Base-by-base conservation (phyloP, 1,140 invertebrate species). In the Pentalonia nigronervosa region DNA sequence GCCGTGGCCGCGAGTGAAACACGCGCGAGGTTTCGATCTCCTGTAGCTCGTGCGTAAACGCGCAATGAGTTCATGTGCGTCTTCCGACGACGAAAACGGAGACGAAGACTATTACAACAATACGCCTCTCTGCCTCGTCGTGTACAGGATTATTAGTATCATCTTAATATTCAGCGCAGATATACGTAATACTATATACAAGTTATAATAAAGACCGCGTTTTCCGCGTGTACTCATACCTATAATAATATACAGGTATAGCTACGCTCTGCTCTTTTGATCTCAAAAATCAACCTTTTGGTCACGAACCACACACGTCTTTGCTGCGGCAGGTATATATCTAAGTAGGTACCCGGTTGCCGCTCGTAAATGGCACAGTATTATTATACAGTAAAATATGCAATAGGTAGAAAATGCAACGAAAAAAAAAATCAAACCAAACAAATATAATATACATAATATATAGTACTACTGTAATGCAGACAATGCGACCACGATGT, bases 401-500 rank as follows among this genome's bases (percentile, higher is more conserved):
- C 30, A 86, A 7, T 83, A 47, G 2, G 25, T 7, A 76, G 60
- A n/a, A 76, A 76, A 14, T n/a, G 60, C 60, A 47, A 47, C 50
- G 2, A 47, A 87, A 14, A n/a, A 48, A 67, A 91, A 34, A 34
- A 45, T n/a, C 23, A 91, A 91, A 76, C 7, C 60, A 76, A 91
- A 91, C 25, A 34, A 91, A n/a, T 30, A n/a, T 47, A 91, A n/a
- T 47, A 91, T 23, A 23, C 2, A 14, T 53, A 23, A 53, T 23
- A 20, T 30, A 48, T n/a, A n/a, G 17, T n/a, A n/a, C 14, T 67
- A n/a, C 30, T 17, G 4, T 50, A 76, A 20, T n/a, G 2, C 45
- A 90, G 60, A 90, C 90, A 91, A 91, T 91, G 90, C 30, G 30
- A 91, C 90, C 90, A 91, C 90, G 90, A 91, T 76, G 17, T 91